Evolutionary conservation across 2,797 vertebrate genomes (phyloP).

Genomic region (Gymnoscopelus braueri): DNA sequence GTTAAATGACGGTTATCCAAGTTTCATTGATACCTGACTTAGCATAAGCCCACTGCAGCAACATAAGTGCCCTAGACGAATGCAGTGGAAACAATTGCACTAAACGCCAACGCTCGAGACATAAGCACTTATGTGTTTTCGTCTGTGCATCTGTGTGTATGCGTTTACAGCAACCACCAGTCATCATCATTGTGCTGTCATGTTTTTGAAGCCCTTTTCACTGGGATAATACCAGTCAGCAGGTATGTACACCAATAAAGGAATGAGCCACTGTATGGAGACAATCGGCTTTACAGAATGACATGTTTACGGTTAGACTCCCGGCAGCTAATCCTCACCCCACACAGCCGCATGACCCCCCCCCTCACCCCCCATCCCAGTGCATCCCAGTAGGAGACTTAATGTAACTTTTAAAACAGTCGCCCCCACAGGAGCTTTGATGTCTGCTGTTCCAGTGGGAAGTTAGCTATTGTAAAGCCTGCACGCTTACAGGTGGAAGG

Average conservation of each 20-base stretch:
- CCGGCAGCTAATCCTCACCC: constrained; percentile 35
- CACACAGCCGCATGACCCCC: constrained; percentile 27
- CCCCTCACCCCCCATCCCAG: constrained; percentile 28
- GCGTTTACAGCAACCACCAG: constrained; percentile 26
- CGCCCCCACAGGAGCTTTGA: constrained; percentile 55
- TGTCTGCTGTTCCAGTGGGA: constrained; percentile 29
- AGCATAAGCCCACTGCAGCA: background rate
- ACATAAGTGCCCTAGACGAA: constrained; percentile 30
- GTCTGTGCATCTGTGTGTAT: constrained; percentile 24
- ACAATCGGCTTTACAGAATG: constrained; percentile 46
- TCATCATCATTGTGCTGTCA: constrained; percentile 26
- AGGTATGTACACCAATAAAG: constrained; percentile 26
- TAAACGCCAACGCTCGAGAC: constrained; percentile 25
- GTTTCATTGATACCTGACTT: constrained; percentile 38
- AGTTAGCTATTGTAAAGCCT: constrained; percentile 54
- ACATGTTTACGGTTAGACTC: constrained; percentile 28
- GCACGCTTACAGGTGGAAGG: constrained; percentile 62
- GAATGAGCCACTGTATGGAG: constrained; percentile 14
- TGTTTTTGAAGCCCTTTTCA: constrained; percentile 17
- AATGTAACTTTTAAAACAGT: constrained; percentile 45
- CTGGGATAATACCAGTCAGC: constrained; percentile 13
- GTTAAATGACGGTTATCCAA: constrained; percentile 45
- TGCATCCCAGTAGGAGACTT: constrained; percentile 27
- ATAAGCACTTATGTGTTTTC: constrained; percentile 16
- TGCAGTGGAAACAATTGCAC: constrained; percentile 30